Conservation (phyloP, 2,113 vertebrate genomes). For the Myanophis thanlyinensis region DNA sequence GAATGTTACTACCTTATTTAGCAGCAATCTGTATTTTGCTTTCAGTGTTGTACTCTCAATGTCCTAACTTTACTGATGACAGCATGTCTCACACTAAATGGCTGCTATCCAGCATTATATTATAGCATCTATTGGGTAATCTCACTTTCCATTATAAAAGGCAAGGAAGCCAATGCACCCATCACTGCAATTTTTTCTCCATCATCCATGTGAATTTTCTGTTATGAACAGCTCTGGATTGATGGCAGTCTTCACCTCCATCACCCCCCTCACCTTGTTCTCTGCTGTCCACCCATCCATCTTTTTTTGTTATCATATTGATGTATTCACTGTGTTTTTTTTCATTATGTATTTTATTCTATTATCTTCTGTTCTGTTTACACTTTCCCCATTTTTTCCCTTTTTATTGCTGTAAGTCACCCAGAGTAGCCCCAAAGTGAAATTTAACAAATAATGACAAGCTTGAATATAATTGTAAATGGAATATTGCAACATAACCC, state of each 20-base stretch:
- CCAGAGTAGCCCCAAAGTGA: background rate
- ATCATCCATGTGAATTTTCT: background rate
- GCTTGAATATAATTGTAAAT: background rate
- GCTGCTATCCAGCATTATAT: background rate
- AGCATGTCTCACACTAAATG: background rate
- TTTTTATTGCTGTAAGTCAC: background rate
- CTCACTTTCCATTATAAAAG: background rate
- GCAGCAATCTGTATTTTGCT: background rate
- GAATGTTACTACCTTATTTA: background rate
- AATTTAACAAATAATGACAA: background rate
- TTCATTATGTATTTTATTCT: background rate
- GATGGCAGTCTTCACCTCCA: background rate
- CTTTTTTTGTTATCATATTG: background rate
- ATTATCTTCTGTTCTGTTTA: background rate
- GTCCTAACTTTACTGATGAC: background rate
- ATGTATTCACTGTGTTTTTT: background rate
- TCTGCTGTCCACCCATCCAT: background rate
- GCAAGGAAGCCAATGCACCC: background rate
- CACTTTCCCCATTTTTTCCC: background rate
- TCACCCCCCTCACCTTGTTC: background rate
- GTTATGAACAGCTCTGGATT: background rate
- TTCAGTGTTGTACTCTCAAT: background rate
- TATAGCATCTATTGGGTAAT: background rate
- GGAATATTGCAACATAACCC: background rate
- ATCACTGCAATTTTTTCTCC: background rate